These are phyloP conservation scores for Microctonus aethiopoides DNA, from an alignment of 2,888 invertebrate genomes.

Conservation along the genomic window DNA sequence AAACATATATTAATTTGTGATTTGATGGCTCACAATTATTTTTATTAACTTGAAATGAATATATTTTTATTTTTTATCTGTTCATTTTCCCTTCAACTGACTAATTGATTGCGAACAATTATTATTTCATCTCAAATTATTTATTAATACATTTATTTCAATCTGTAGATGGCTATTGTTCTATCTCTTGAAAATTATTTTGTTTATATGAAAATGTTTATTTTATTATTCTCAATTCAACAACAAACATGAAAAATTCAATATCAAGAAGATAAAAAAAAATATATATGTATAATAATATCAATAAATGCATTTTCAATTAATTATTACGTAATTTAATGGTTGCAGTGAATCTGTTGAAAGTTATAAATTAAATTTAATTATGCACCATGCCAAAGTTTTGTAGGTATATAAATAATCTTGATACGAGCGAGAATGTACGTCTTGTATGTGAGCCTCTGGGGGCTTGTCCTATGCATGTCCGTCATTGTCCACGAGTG, in stretches of 20 bases:
- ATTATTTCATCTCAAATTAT: slow-evolving; percentile 1
- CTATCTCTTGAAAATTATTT: slow-evolving; percentile 42
- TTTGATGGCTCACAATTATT: background rate
- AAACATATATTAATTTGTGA: background rate
- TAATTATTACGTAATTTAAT: slow-evolving; percentile 5
- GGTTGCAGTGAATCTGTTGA: slow-evolving; percentile 10
- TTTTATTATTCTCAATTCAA: background rate
- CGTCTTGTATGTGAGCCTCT: background rate
- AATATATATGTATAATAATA: too few species aligned
- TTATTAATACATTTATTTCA: slow-evolving; percentile 27
- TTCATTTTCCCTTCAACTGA: background rate
- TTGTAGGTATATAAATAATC: background rate
- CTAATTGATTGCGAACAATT: slow-evolving; percentile 1
- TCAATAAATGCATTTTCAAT: slow-evolving; percentile 12
- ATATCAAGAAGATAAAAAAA: too few species aligned
- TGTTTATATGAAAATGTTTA: background rate
- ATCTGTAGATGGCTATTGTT: slow-evolving; percentile 43
- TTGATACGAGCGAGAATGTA: slow-evolving; percentile 13
- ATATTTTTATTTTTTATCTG: too few species aligned
- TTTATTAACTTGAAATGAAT: background rate
- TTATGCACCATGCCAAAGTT: slow-evolving; percentile 23
- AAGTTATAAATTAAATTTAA: slow-evolving; percentile 27
- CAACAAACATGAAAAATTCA: background rate
- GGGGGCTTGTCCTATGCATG: slow-evolving; percentile 19
- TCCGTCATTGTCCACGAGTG: slow-evolving; percentile 31